Evolutionary conservation across 2,888 invertebrate species (phyloP), one percentile per base, ranked within the genome.

Genomic region (Bombylius discolor): DNA sequence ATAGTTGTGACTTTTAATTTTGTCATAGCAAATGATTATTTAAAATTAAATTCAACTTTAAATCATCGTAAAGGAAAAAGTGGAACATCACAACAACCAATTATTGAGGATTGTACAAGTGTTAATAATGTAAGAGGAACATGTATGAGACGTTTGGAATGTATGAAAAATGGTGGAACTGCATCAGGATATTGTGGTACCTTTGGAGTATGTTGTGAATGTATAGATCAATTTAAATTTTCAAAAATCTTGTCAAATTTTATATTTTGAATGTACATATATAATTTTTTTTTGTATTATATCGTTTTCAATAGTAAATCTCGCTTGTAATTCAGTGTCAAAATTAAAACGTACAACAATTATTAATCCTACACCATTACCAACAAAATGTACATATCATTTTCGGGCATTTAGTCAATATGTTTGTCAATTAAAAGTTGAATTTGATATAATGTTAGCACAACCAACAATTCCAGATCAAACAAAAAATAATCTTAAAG

Each of bases 201-300:
- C 13, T 71, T 68, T 59, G 70, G 69, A 7, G 70, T 72, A 8
- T 72, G 72, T 58, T 72, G 72, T 64, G 71, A 71, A 64, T 70
- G 73, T 72, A 64, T 60, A 67, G 64, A 8, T 1, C 14, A 46
- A 34, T 46, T 46, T 46, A 23, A 23, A 23, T 23, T 2, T 23
- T 23, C 23, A 23, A 23, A 23, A 23, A 23, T 23, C 23, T 9
- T 53, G 14, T 13, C 23, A 23, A 23, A 23, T 23, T 23, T 23
- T 23, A 23, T 23, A 23, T 23, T 23, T 23, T 23, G 23, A 23
- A 23, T 23, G 23, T 23, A 23, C 23, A 3, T 23, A 23, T n/a
- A 13, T 46, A 13, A 46, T 46, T 46, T 42, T 42, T 49, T 13
- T 53, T 31, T 39, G n/a, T 47, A 46, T 53, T 51, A 23, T 23